These are phyloP conservation scores for Dinoponera quadriceps DNA, from an alignment of 1,140 invertebrate genomes.

Conservation along the genomic window DNA sequence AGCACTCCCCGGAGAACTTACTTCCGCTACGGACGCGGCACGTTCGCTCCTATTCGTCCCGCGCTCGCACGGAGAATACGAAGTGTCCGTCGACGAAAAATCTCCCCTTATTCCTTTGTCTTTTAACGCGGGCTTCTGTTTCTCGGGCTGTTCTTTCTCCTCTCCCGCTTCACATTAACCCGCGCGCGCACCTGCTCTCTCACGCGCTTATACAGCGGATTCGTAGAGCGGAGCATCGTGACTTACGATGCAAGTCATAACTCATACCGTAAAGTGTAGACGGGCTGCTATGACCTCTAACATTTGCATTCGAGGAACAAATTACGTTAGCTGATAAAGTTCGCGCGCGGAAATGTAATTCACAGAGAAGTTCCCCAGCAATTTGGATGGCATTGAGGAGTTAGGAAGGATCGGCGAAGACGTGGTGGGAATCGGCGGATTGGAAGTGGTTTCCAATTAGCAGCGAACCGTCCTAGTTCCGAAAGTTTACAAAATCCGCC, in stretches of 20 bases:
- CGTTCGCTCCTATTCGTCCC: constrained; percentile 5
- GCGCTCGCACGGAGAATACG: constrained; percentile 16
- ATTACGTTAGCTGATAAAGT: constrained; percentile 45
- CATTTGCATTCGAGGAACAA: constrained; percentile 40
- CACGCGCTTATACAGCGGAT: neutral
- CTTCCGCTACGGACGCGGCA: neutral
- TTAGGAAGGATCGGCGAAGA: constrained; percentile 36
- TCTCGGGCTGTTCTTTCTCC: neutral
- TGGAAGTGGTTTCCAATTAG: constrained; percentile 45
- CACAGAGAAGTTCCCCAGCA: constrained; percentile 44
- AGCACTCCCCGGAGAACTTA: constrained; percentile 8
- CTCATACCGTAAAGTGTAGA: too few species aligned
- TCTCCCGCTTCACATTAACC: neutral
- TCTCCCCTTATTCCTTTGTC: constrained; percentile 8
- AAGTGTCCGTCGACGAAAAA: neutral
- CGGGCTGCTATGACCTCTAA: constrained; percentile 21
- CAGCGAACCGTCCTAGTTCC: neutral
- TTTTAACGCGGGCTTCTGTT: neutral
- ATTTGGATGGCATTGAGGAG: constrained; percentile 52
- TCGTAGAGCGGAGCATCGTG: neutral
- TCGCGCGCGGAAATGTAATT: constrained; percentile 36
- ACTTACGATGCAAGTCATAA: neutral
- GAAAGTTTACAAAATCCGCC: neutral
- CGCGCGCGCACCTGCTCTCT: neutral
- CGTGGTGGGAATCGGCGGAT: constrained; percentile 43